Base-by-base conservation (phyloP, 2,888 invertebrate genomes). In the Fragum fragum region DNA sequence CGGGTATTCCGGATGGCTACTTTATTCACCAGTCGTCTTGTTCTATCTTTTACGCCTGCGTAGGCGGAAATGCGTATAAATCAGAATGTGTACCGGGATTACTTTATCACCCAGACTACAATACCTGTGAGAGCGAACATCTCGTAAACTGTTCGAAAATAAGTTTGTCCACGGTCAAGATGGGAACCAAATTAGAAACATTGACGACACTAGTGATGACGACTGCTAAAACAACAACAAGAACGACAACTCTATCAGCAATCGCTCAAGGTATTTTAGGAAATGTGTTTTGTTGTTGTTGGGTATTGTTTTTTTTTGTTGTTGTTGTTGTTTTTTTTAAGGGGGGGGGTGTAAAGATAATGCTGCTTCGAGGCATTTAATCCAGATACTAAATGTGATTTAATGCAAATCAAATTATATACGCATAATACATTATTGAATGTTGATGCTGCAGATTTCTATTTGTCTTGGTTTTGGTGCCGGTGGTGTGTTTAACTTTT, bases 31-130 rank as follows among this genome's bases (percentile, higher is more conserved):
- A n/a, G 26, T 42, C 66, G 0, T 66, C 66, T 1, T 66, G 66
- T 21, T 39, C 66, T 23, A 26, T 66, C 23, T 66, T 42, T 42
- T 66, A 66, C 66, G 66, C 66, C n/a, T 66, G 66, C 26, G 66
- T 66, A 9, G 66, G 23, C 32, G 66, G 66, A 7, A 16, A 36
- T 21, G 42, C 66, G 1, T 66, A 66, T 23, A 66, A 42, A 23
- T 21, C 66, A 21, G 66, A 39, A 26, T 66, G 66, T 42, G 23
- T 66, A 2, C 66, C 39, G 11, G 66, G 66, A 14, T 26, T 42
- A 5, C 42, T 66, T 1, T 66, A n/a, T 11, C 66, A 66, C 66
- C 39, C 32, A 23, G 32, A 21, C 5, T 21, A 32, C 9, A 66
- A 32, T 5, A 21, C 11, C 66, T 66, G 66, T 26, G 66, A 66